Base-by-base conservation (phyloP, 2,113 vertebrate species). In the Cromileptes altivelis region DNA sequence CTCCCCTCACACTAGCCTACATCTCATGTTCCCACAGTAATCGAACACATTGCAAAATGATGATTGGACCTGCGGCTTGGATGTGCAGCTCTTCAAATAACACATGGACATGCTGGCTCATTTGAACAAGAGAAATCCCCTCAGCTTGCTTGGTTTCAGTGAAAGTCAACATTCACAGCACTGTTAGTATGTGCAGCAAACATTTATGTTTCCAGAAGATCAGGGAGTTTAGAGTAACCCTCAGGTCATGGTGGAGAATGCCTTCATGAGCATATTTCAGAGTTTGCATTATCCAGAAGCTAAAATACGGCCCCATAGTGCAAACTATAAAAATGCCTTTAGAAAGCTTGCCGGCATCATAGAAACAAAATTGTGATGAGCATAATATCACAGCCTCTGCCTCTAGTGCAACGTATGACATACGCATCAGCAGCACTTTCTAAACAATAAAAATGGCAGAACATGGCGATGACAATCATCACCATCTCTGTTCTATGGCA, bases 1-100 rank as follows among this genome's bases (percentile, higher is more conserved):
- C 82, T 78, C 55, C 45, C 81, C 85, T 70, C 85, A 67, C 77
- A 71, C 63, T 61, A 70, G 80, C 84, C 84, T 82, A 82, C 71
- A 78, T 85, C 53, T 82, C 19, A 6, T 11, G n/a, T 82, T 81
- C 80, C 70, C 75, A 69, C 55, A 71, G 65, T 75, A 27, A 82
- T 82, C 27, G 23, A 85, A 78, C 68, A 49, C 75, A 50, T 52
- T 84, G 81, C 45, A 61, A 45, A 80, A 71, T 89, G 84, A 64
- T 76, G 75, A 81, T 62, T 76, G 69, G 62, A 89, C 27, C 64
- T 21, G 27, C 72, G 70, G 72, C 65, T 67, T 17, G 27, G 58
- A 75, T 80, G 47, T 37, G 57, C 42, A 71, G 70, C 69, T 87
- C 81, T 83, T 80, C 57, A 84, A 75, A 91, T 42, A 82, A 40